Conservation (phyloP, 2,113 vertebrate genomes). For the Platanista minor region DNA sequence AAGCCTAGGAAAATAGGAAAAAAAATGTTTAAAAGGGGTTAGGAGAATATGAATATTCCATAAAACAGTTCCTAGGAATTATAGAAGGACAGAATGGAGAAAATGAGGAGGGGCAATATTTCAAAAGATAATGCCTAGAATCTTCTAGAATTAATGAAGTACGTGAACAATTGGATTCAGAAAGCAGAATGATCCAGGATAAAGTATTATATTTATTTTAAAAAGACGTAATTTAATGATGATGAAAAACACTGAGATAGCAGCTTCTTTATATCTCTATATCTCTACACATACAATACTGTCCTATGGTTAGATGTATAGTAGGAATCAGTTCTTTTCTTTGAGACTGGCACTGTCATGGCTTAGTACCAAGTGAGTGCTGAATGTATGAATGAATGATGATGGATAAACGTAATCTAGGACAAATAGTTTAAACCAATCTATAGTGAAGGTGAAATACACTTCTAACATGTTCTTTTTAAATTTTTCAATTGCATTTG, state of each 20-base stretch:
- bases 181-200: background rate
- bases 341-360: background rate
- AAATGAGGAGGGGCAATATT: background rate
- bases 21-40: background rate
- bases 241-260: background rate
- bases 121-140: background rate
- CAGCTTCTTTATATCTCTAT: background rate
- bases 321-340: background rate
- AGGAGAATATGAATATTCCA: background rate
- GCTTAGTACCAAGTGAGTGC: background rate
- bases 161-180: background rate
- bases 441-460: background rate
- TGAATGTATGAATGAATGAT: background rate
- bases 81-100: background rate
- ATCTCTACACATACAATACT: background rate
- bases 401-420: background rate
- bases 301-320: background rate
- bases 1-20: background rate
- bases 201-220: background rate
- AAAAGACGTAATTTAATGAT: background rate
- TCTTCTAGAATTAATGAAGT: conserved; percentile 5
- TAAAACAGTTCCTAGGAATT: background rate
- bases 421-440: background rate
- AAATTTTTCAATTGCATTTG: background rate
- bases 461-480: background rate